Conservation (phyloP, 2,888 invertebrate genomes). For the Ichneumon xanthorius region DNA sequence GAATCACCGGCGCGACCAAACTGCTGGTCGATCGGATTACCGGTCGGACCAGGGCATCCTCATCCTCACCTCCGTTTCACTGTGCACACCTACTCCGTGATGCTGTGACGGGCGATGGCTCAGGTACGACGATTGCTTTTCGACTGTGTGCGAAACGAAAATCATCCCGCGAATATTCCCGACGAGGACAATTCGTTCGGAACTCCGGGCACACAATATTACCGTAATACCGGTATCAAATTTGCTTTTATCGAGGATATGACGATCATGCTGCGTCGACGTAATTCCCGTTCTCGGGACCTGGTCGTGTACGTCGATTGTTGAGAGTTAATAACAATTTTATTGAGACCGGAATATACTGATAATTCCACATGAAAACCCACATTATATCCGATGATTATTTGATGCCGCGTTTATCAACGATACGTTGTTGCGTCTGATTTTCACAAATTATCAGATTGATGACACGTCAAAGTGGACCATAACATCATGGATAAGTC, state of each 20-base stretch:
- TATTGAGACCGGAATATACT: not conserved
- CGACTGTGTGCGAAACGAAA: slow-evolving; percentile 43
- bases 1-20: slow-evolving; percentile 70
- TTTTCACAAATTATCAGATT: no score
- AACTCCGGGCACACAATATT: slow-evolving; percentile 27
- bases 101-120: slow-evolving; percentile 4
- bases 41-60: slow-evolving; percentile 56
- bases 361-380: not conserved
- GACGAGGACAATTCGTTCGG: slow-evolving; percentile 28
- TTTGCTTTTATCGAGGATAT: slow-evolving; percentile 18
- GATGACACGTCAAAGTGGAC: no score
- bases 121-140: slow-evolving; percentile 1
- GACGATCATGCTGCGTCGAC: slow-evolving; percentile 13
- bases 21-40: slow-evolving; percentile 70
- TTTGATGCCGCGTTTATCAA: not conserved
- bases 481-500: no score
- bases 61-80: slow-evolving; percentile 51
- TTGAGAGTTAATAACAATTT: slow-evolving; percentile 7
- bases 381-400: not conserved
- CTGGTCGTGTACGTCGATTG: not conserved
- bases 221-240: slow-evolving; percentile 9
- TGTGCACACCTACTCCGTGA: slow-evolving; percentile 22
- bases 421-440: no score
- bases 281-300: not conserved
- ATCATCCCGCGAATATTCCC: slow-evolving; percentile 4